Percentiles rank a stretch among this genome's conserved stretches.
These are phyloP conservation scores for Scaeva pyrastri DNA, from an alignment of 2,888 invertebrate genomes.

Conservation along the genomic window DNA sequence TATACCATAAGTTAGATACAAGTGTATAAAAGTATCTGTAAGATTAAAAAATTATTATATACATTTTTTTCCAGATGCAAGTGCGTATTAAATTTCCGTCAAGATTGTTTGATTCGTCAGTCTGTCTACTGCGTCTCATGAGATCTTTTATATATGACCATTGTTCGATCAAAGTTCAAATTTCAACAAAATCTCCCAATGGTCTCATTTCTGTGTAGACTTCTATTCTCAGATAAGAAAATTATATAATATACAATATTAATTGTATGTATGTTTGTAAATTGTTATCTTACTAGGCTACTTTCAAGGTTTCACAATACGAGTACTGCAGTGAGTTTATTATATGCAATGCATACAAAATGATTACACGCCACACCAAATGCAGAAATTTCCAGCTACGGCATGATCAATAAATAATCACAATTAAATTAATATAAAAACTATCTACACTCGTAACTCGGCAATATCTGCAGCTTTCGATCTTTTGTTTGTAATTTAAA, in stretches of 20 bases:
- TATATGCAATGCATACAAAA: constrained; percentile 13
- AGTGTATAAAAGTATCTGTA: too few species aligned
- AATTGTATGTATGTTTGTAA: too few species aligned
- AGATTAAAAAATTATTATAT: too few species aligned
- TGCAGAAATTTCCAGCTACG: constrained; percentile 21
- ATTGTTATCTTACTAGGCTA: constrained; percentile 20
- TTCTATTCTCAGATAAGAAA: constrained; percentile 9
- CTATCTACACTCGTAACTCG: too few species aligned
- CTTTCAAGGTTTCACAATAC: constrained; percentile 29
- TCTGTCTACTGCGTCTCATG: constrained; percentile 6
- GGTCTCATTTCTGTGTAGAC: constrained; percentile 13
- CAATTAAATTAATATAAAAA: background rate
- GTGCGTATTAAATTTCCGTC: background rate
- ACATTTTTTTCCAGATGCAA: background rate
- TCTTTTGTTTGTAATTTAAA: background rate
- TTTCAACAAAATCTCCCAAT: constrained; percentile 7
- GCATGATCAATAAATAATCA: background rate
- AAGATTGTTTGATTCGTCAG: background rate
- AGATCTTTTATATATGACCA: background rate
- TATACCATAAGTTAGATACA: too few species aligned
- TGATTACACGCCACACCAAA: background rate
- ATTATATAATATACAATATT: background rate
- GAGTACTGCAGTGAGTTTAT: too few species aligned
- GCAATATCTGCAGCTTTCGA: background rate
- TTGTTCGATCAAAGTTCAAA: constrained; percentile 10